Base-by-base conservation (phyloP, 1,140 invertebrate genomes). In the Trichogramma pretiosum region DNA sequence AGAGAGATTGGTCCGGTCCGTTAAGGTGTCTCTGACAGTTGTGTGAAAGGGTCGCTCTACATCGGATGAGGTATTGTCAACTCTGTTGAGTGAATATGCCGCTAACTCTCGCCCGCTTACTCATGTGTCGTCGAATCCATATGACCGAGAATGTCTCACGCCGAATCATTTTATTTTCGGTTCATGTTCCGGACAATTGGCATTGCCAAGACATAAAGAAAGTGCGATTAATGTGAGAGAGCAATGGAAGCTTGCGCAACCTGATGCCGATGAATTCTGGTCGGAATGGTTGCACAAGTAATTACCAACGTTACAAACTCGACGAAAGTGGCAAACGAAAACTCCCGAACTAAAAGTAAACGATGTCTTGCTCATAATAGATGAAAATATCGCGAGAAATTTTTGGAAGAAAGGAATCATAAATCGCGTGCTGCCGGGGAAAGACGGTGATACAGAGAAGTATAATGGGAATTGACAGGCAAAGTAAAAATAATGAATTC, bases 111-210 rank as follows among this genome's bases (percentile, higher is more conserved):
- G 36, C 2, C 46, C 37, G 7, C 17, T 47, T 8, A 47, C 46
- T 18, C 36, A 40, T 3, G 36, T 62, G 3, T 55, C 54, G 2
- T 26, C 28, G 7, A 53, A 56, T 22, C 39, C 42, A 14, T 21
- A 21, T 9, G 56, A 57, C 32, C 21, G 42, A 16, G 34, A 37
- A 17, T 36, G 38, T 2, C 37, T 60, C 8, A 56, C 59, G 9
- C 58, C 62, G 3, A 60, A 53, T 23, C 59, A 65, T 48, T 61
- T 65, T 34, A 28, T 65, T 0, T 51, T 62, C 19, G 57, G 59
- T 7, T 9, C 24, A 1, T 41, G 42, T 2, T 43, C 33, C 11
- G 45, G 39, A 24, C 3, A 19, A 26, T 10, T 37, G 3, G 2
- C 11, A 38, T 26, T 39, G 14, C 3, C 3, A 11, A 11, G 13